phyloP scores from a whole-genome alignment of 2,888 invertebrate genomes.

The Limenitis camilla region DNA sequence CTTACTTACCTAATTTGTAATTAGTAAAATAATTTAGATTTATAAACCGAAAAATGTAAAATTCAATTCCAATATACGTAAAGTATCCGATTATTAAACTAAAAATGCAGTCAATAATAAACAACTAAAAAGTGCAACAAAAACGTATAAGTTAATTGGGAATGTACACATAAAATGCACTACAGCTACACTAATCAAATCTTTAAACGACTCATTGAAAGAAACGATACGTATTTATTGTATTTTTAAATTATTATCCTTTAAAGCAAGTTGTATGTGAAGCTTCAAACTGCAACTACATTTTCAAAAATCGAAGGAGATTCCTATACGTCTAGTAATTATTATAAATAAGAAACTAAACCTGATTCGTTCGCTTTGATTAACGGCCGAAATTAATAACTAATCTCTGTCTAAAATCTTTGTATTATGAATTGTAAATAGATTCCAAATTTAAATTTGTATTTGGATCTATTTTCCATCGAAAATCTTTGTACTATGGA shows the following conservation, averaged over 20 bases:
- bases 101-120: constrained; percentile 10
- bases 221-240: background rate
- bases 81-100: background rate
- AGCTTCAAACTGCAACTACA: background rate
- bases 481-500: too few relatives aligned
- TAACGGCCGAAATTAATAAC: too few relatives aligned
- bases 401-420: too few relatives aligned
- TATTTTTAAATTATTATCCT: background rate
- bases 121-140: background rate
- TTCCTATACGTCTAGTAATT: background rate
- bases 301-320: background rate
- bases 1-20: background rate
- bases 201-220: constrained; percentile 8
- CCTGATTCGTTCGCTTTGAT: background rate
- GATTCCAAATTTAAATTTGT: too few relatives aligned
- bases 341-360: background rate
- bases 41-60: background rate
- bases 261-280: background rate
- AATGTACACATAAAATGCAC: constrained; percentile 55
- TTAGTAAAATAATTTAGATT: background rate
- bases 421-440: too few relatives aligned
- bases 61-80: background rate
- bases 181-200: constrained; percentile 32
- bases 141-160: constrained; percentile 27
- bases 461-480: too few relatives aligned